Evolutionary conservation across 2,797 vertebrate species (phyloP).

Genomic region (Hipposideros larvatus): DNA sequence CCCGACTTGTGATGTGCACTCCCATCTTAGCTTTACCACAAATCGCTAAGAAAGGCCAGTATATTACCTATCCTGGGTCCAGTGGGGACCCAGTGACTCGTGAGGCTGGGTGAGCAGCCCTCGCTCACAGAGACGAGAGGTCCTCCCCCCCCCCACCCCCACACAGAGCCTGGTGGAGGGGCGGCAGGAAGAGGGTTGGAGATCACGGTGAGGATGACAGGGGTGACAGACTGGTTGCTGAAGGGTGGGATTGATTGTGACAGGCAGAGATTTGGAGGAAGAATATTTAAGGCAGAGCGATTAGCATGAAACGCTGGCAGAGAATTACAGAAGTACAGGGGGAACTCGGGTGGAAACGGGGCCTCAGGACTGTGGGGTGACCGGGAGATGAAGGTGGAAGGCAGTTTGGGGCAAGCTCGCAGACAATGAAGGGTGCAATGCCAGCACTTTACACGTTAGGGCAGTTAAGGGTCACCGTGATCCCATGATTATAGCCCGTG

Average conservation of each 20-base stretch:
- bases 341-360: accelerated
- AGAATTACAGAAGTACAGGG: accelerated
- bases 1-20: accelerated
- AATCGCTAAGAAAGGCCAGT: neutral
- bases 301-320: accelerated
- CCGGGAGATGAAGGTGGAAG: neutral
- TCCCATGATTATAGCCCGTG: neutral
- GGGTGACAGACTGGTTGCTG: neutral
- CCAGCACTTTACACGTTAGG: accelerated
- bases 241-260: neutral
- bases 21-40: too few relatives aligned
- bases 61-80: accelerated
- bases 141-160: neutral
- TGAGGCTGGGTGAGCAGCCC: neutral
- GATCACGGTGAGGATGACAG: neutral
- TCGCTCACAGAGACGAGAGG: neutral
- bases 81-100: neutral
- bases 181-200: neutral
- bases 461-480: accelerated
- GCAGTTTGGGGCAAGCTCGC: accelerated
- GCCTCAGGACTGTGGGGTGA: accelerated
- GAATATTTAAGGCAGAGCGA: neutral
- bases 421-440: neutral
- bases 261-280: neutral
- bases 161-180: neutral